Evolutionary conservation across 2,797 vertebrate genomes (phyloP).

Genomic region (Phalloptychus januarius): DNA sequence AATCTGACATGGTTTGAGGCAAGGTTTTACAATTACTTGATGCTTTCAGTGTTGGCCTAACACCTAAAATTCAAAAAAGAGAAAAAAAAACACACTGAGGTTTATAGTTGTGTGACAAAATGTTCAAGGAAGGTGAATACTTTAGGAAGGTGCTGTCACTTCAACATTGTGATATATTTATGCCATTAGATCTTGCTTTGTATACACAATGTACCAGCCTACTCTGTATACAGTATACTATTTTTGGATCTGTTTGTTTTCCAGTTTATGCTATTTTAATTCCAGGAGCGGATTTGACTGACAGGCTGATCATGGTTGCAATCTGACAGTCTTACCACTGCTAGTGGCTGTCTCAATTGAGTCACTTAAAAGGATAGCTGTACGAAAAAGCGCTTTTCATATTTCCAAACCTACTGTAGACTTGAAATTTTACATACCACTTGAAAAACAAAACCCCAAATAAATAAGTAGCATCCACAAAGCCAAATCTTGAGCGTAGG

Average conservation of each 20-base stretch:
- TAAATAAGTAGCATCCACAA: conserved; percentile 42
- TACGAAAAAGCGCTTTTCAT: conserved; percentile 54
- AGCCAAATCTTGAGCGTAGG: conserved; percentile 14
- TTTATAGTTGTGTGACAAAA: not conserved
- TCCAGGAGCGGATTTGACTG: conserved; percentile 37
- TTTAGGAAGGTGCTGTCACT: not conserved
- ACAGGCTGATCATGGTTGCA: conserved; percentile 44
- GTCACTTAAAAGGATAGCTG: conserved; percentile 48
- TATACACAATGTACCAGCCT: not conserved
- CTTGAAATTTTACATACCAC: conserved; percentile 36
- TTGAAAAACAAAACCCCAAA: conserved; percentile 38
- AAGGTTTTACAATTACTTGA: not conserved
- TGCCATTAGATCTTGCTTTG: not conserved
- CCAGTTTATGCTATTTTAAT: conserved; percentile 8
- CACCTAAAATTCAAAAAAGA: not conserved
- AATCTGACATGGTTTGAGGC: not conserved
- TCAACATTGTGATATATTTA: not conserved
- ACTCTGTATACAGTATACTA: not conserved
- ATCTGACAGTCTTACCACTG: conserved; percentile 37
- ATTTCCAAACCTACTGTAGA: conserved; percentile 62
- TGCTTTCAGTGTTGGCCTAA: not conserved
- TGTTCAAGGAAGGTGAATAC: not conserved
- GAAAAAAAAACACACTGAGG: too few species aligned
- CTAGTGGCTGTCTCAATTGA: conserved; percentile 35
- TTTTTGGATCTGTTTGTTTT: not conserved